These are phyloP conservation scores for Cebidichthys violaceus DNA, from an alignment of 2,113 vertebrate species.

Conservation along the genomic window DNA sequence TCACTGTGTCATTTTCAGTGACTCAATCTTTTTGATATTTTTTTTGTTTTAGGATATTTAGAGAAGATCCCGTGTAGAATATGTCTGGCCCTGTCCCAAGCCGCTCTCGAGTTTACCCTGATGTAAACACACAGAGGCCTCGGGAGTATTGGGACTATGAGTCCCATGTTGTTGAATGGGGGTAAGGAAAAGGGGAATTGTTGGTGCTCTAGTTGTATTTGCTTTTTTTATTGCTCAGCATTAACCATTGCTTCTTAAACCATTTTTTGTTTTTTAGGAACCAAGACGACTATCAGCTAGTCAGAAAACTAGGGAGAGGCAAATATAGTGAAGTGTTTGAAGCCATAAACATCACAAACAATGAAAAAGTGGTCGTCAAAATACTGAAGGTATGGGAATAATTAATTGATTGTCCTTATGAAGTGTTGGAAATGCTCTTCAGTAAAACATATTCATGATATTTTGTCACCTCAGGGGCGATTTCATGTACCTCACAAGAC, in stretches of 20 bases:
- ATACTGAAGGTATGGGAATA: constrained; percentile 92
- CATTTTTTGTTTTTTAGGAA: constrained; percentile 79
- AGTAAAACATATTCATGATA: neutral
- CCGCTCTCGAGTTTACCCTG: constrained; percentile 90
- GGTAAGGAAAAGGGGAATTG: constrained; percentile 72
- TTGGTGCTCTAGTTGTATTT: constrained; percentile 3
- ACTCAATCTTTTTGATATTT: neutral
- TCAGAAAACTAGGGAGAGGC: constrained; percentile 89
- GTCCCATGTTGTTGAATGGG: constrained; percentile 90
- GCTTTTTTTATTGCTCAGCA: neutral
- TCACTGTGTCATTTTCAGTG: neutral
- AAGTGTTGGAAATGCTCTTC: neutral
- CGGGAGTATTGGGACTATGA: constrained; percentile 90
- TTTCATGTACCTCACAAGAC: neutral
- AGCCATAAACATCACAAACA: constrained; percentile 92
- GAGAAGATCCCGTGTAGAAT: constrained; percentile 80
- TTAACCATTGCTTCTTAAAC: neutral
- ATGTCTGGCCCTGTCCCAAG: constrained; percentile 91
- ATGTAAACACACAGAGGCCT: constrained; percentile 91
- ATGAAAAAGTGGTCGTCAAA: constrained; percentile 99
- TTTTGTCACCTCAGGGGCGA: neutral
- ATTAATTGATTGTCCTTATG: neutral
- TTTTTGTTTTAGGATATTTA: constrained; percentile 76
- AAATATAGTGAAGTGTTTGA: constrained; percentile 92
- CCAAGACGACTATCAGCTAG: constrained; percentile 91